A percentile compares a stretch with the other conserved stretches of the same genome.
These are phyloP conservation scores for Sphinx pinastri DNA, from an alignment of 2,888 invertebrate genomes.

Conservation along the genomic window DNA sequence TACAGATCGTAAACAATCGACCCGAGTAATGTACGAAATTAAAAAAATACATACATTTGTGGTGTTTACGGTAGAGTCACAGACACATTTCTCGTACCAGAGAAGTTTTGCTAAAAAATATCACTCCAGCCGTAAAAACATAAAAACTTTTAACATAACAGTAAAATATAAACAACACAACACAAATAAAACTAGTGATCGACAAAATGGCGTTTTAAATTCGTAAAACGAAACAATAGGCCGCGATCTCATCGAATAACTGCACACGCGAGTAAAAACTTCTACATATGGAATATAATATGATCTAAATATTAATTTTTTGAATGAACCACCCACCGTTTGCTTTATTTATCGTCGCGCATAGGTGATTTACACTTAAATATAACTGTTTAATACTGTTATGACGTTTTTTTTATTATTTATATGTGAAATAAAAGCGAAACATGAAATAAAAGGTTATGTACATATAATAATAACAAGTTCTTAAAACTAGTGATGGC, in stretches of 20 bases:
- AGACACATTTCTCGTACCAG: neutral
- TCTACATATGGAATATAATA: slow-evolving; percentile 61
- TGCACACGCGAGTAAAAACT: slow-evolving; percentile 73
- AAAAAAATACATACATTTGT: neutral
- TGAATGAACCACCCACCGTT: slow-evolving; percentile 73
- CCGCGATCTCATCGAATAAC: slow-evolving; percentile 72
- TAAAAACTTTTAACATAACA: slow-evolving; percentile 36
- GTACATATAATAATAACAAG: slow-evolving; percentile 77
- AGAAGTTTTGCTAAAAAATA: slow-evolving; percentile 1
- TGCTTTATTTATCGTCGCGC: slow-evolving; percentile 42
- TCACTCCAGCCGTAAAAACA: slow-evolving; percentile 8
- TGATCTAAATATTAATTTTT: slow-evolving; percentile 56
- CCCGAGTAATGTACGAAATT: neutral
- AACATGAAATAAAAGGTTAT: slow-evolving; percentile 75
- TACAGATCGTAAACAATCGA: neutral
- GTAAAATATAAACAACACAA: slow-evolving; percentile 27
- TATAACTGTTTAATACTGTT: slow-evolving; percentile 49
- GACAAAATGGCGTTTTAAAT: slow-evolving; percentile 74
- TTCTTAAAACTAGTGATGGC: slow-evolving; percentile 50
- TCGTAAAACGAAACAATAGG: slow-evolving; percentile 70
- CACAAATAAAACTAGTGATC: slow-evolving; percentile 32
- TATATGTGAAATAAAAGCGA: slow-evolving; percentile 66
- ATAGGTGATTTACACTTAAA: slow-evolving; percentile 30
- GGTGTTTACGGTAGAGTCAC: slow-evolving; percentile 1
- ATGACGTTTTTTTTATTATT: slow-evolving; percentile 54